Percentiles rank a stretch among this genome's conserved stretches.
Conservation (phyloP, 2,113 vertebrate genomes). For the Sardina pilchardus region DNA sequence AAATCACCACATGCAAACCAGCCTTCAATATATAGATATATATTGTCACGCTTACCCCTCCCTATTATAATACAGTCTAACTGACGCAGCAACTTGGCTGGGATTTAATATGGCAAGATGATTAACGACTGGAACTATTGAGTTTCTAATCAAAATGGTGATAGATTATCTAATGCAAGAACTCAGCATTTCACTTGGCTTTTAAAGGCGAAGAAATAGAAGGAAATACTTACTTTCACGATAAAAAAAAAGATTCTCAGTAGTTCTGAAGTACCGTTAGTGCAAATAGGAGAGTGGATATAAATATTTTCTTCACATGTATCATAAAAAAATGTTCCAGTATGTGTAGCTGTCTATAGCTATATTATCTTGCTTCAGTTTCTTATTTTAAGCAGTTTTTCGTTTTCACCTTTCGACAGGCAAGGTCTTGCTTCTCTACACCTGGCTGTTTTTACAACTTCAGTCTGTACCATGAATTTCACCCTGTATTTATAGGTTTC, state of each 20-base stretch:
- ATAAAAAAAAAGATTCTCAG: conserved; percentile 62
- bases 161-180: neutral
- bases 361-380: conserved; percentile 47
- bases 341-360: conserved; percentile 58
- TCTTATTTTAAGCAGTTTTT: conserved; percentile 57
- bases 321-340: conserved; percentile 35
- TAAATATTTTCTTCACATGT: conserved; percentile 74
- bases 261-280: conserved; percentile 75
- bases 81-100: conserved; percentile 74
- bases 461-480: conserved; percentile 52
- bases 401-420: conserved; percentile 63
- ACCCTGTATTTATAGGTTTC: conserved; percentile 74
- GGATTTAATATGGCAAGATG: conserved; percentile 35
- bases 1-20: neutral
- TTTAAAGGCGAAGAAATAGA: neutral
- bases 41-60: conserved; percentile 52
- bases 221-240: conserved; percentile 66
- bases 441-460: conserved; percentile 74
- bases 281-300: conserved; percentile 72
- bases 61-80: conserved; percentile 53
- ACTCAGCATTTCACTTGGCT: neutral
- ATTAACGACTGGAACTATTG: conserved; percentile 11
- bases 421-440: conserved; percentile 60
- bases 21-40: neutral
- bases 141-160: conserved; percentile 1